A percentile compares a stretch with the other conserved stretches of the same genome.
Conservation (phyloP, 2,797 vertebrate species). For the Alauda arvensis region DNA sequence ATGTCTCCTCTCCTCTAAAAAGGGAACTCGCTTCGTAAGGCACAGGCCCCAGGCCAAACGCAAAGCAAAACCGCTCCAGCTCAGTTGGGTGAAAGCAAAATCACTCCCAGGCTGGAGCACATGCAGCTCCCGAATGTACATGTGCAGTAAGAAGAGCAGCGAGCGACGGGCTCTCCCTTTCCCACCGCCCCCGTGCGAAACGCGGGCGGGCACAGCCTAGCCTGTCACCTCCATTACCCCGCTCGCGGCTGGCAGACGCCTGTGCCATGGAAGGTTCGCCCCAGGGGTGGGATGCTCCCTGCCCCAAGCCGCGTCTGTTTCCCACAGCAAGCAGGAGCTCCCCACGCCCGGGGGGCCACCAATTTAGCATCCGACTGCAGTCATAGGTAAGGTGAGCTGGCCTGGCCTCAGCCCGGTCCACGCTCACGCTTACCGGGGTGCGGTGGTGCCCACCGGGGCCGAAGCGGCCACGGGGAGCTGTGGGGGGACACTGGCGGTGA, state of each 20-base stretch:
- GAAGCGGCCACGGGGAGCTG: neutral
- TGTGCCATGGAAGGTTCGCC: neutral
- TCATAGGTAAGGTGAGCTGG: neutral
- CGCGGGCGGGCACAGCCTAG: neutral
- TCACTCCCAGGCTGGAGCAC: neutral
- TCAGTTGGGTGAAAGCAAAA: neutral
- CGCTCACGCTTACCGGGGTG: neutral
- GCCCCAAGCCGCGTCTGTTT: neutral
- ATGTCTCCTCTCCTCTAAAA: neutral
- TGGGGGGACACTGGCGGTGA: rapidly evolving
- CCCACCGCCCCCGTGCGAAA: neutral
- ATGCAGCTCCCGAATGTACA: neutral
- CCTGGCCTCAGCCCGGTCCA: neutral
- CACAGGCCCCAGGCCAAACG: neutral
- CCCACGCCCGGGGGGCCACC: neutral
- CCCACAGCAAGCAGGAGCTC: neutral
- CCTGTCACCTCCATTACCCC: neutral
- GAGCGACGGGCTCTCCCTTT: neutral
- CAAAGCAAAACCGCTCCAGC: neutral
- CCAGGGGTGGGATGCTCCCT: neutral
- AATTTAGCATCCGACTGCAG: neutral
- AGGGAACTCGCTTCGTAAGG: neutral
- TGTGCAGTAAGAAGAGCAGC: neutral
- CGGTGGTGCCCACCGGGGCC: neutral
- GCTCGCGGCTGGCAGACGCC: neutral